phyloP scores from a whole-genome alignment of 1,140 invertebrate genomes.

The Macrobrachium rosenbergii region DNA sequence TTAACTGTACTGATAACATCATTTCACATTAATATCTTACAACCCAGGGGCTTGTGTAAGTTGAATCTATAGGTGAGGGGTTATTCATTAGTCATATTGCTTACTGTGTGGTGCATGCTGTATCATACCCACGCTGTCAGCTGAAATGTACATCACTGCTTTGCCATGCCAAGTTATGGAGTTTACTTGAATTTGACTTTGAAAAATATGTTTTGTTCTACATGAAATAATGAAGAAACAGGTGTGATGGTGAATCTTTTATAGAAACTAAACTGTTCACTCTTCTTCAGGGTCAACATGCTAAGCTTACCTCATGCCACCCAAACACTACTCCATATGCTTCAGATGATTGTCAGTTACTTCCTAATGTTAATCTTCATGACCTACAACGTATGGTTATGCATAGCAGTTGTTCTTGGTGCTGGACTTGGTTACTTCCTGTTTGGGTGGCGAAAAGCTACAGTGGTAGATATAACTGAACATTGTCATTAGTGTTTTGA shows the following conservation, averaged over 20 bases:
- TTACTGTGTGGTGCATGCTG: no score
- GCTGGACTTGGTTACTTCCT: slow-evolving; percentile 92
- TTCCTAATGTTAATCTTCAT: slow-evolving; percentile 98
- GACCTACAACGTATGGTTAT: slow-evolving; percentile 97
- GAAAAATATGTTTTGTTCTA: no score
- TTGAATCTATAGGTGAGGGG: no score
- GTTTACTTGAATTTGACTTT: no score
- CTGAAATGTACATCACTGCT: no score
- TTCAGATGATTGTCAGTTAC: slow-evolving; percentile 91
- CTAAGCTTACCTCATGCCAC: slow-evolving; percentile 83
- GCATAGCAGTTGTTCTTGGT: slow-evolving; percentile 89
- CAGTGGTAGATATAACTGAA: slow-evolving; percentile 93
- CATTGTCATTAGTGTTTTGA: slow-evolving; percentile 84
- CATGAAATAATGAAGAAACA: no score
- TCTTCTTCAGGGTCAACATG: slow-evolving; percentile 72
- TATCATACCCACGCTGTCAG: no score
- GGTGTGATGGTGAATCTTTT: background rate
- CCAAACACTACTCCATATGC: slow-evolving; percentile 89
- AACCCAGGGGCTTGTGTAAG: no score
- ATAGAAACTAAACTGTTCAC: background rate
- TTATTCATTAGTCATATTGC: no score
- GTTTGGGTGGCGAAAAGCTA: slow-evolving; percentile 93
- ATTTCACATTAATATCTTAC: no score
- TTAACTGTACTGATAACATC: no score
- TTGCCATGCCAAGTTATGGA: no score